These are phyloP conservation scores for Drosophila watanabei DNA, from an alignment of 1,140 invertebrate genomes.

Conservation along the genomic window DNA sequence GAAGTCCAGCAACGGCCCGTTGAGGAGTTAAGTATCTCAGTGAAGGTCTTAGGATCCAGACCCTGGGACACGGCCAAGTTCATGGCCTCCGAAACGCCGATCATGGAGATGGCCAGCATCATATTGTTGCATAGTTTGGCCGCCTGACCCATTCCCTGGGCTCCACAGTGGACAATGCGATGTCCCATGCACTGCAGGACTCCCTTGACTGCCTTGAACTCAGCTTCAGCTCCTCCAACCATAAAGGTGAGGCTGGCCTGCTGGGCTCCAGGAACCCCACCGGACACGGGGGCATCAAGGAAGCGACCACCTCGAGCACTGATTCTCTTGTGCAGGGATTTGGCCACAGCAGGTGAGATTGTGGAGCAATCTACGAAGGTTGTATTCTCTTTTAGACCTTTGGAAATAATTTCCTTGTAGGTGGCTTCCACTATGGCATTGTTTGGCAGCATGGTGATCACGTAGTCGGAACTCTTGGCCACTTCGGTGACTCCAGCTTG, in stretches of 20 bases:
- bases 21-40: conserved; percentile 96
- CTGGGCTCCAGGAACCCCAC: conserved; percentile 96
- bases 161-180: conserved; percentile 96
- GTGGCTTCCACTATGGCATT: conserved; percentile 90
- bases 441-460: conserved; percentile 98
- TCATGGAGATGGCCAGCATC: conserved; percentile 96
- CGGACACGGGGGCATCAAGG: conserved; percentile 98
- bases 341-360: conserved; percentile 94
- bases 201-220: conserved; percentile 90
- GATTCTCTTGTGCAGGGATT: conserved; percentile 88
- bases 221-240: conserved; percentile 92
- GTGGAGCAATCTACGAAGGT: conserved; percentile 98
- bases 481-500: conserved; percentile 91
- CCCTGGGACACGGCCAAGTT: conserved; percentile 97
- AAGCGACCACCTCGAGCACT: conserved; percentile 90
- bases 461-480: conserved; percentile 89
- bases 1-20: conserved; percentile 98
- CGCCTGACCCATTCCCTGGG: conserved; percentile 95
- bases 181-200: conserved; percentile 95
- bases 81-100: conserved; percentile 95
- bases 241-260: conserved; percentile 98
- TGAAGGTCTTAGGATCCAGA: conserved; percentile 94
- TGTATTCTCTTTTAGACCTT: conserved; percentile 79
- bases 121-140: conserved; percentile 99
- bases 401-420: conserved; percentile 85